Evolutionary conservation across 1,140 invertebrate species (phyloP).

Genomic region (Zophobas atratus): DNA sequence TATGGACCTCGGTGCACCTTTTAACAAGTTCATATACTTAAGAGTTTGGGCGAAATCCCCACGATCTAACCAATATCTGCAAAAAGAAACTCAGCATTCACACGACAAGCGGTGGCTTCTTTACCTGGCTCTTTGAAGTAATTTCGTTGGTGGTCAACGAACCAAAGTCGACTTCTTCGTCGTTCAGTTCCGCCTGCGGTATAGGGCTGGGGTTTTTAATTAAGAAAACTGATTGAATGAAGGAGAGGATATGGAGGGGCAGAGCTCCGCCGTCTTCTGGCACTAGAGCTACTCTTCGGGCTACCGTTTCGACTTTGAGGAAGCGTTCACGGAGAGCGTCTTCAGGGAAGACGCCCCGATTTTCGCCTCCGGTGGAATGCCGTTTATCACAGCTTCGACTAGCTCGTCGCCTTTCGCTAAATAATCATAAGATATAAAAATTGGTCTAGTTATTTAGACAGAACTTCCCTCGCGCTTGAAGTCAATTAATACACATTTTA

Average conservation of each 20-base stretch:
- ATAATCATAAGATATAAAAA: slow-evolving; percentile 46
- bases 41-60: slow-evolving; percentile 88
- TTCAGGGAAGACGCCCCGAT: slow-evolving; percentile 89
- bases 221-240: slow-evolving; percentile 84
- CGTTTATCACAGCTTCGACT: slow-evolving; percentile 80
- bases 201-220: slow-evolving; percentile 78
- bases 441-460: too few species aligned
- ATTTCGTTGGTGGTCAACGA: slow-evolving; percentile 89
- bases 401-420: slow-evolving; percentile 77
- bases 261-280: slow-evolving; percentile 86
- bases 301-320: slow-evolving; percentile 81
- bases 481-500: too few species aligned
- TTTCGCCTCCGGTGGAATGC: slow-evolving; percentile 84
- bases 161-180: slow-evolving; percentile 79
- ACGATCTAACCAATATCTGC: slow-evolving; percentile 88
- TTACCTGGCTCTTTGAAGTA: slow-evolving; percentile 87
- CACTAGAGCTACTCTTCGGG: slow-evolving; percentile 84
- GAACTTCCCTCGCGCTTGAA: too few species aligned
- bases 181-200: slow-evolving; percentile 78
- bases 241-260: slow-evolving; percentile 89
- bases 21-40: slow-evolving; percentile 91
- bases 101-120: slow-evolving; percentile 4
- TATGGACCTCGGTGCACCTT: slow-evolving; percentile 86
- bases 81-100: slow-evolving; percentile 43
- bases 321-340: slow-evolving; percentile 89